Conservation (phyloP, 2,797 vertebrate species). For the Gastrophryne carolinensis region DNA sequence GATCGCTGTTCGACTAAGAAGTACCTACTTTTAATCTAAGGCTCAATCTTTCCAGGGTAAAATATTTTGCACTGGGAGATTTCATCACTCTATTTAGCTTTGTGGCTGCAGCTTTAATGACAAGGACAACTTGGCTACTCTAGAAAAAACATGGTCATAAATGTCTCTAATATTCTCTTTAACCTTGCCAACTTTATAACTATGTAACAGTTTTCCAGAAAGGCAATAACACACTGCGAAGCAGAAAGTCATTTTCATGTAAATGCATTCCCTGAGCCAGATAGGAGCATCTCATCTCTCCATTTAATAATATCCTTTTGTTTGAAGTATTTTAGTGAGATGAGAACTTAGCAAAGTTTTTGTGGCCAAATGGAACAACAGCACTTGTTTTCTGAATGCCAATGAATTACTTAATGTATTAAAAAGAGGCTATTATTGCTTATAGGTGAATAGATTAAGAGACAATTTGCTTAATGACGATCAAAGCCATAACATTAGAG, state of each 20-base stretch:
- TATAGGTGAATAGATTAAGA: constrained; percentile 17
- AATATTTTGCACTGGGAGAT: background rate
- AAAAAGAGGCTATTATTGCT: constrained; percentile 31
- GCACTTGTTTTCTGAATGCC: background rate
- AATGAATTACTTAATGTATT: constrained; percentile 3
- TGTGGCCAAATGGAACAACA: constrained; percentile 20
- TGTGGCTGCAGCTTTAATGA: background rate
- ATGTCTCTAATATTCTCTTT: constrained; percentile 9
- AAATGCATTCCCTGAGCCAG: constrained; percentile 27
- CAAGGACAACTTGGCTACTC: background rate
- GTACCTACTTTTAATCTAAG: too few species aligned
- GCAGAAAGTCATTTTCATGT: constrained; percentile 19
- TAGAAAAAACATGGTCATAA: constrained; percentile 11
- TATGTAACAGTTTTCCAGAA: constrained; percentile 26
- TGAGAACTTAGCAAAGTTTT: background rate
- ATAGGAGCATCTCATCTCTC: constrained; percentile 8
- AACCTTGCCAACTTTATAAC: constrained; percentile 21
- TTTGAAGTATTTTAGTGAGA: constrained; percentile 24
- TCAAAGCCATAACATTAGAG: constrained; percentile 20
- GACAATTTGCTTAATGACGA: constrained; percentile 17
- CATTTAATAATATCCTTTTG: constrained; percentile 43
- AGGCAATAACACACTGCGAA: constrained; percentile 4
- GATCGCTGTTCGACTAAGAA: too few species aligned
- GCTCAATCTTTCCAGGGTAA: background rate
- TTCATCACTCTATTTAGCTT: background rate